phyloP scores from a whole-genome alignment of 2,888 invertebrate genomes.

The Ceratothoa steindachneri region DNA sequence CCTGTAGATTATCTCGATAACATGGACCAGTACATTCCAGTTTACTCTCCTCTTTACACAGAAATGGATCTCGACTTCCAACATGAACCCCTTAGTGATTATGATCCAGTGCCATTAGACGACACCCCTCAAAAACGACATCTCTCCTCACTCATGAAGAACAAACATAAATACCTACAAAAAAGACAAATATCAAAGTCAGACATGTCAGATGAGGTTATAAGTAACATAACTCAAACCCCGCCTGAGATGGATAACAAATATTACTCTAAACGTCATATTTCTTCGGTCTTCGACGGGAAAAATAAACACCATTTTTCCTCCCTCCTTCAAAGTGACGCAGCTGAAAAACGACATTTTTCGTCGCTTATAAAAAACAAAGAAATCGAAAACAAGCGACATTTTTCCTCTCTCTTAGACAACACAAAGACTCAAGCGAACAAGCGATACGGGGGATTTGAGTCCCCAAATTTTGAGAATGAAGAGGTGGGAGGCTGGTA shows the following conservation, averaged over 20 bases:
- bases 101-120: background rate
- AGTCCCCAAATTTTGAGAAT: no score
- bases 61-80: background rate
- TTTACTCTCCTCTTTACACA: no score
- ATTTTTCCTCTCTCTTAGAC: background rate
- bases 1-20: background rate
- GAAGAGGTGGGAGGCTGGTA: no score
- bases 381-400: background rate
- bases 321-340: background rate
- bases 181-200: background rate
- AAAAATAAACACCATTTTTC: background rate
- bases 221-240: background rate
- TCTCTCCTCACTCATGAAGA: conserved; percentile 1
- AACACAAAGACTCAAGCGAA: no score
- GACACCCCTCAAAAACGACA: background rate
- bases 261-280: background rate
- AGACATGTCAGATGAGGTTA: background rate
- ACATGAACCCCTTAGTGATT: background rate
- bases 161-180: background rate
- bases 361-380: conserved; percentile 1
- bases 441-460: no score
- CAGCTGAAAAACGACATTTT: background rate
- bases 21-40: background rate
- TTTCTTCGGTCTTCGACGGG: background rate
- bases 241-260: background rate